Evolutionary conservation across 2,888 invertebrate genomes (phyloP).

Genomic region (Stenodema calcarata): DNA sequence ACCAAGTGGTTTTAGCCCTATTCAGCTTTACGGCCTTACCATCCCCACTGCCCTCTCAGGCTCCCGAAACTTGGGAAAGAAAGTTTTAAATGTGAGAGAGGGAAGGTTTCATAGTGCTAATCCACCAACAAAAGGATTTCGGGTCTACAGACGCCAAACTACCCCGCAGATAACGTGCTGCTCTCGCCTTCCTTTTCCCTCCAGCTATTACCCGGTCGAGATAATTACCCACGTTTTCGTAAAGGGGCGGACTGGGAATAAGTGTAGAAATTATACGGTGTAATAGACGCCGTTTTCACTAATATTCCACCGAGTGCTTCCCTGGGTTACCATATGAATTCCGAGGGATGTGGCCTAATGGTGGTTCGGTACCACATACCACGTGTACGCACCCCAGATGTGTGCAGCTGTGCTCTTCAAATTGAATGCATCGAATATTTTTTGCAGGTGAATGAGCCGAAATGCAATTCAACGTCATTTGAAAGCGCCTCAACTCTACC

Average conservation of each 20-base stretch:
- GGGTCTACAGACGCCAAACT: constrained; percentile 10
- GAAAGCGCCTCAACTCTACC: too few species aligned
- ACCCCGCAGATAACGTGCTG: constrained; percentile 8
- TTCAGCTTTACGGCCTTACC: constrained; percentile 4
- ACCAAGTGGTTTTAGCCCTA: constrained; percentile 17
- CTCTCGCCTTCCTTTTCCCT: neutral
- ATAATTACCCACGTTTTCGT: constrained; percentile 18
- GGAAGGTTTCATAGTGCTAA: neutral
- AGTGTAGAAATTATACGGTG: constrained; percentile 23
- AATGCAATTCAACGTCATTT: too few species aligned
- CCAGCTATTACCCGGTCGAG: constrained; percentile 4
- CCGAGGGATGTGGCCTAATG: neutral
- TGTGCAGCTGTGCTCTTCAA: too few species aligned
- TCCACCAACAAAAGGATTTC: constrained; percentile 14
- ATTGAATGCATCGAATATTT: too few species aligned
- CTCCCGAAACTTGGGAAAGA: constrained; percentile 20
- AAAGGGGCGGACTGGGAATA: neutral
- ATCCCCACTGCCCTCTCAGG: neutral
- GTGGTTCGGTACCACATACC: neutral
- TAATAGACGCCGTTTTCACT: constrained; percentile 13
- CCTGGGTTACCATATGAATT: neutral
- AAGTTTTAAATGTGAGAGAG: constrained; percentile 14
- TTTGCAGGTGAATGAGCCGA: too few species aligned
- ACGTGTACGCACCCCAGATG: too few species aligned
- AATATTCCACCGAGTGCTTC: constrained; percentile 4